phyloP scores from a whole-genome alignment of 2,113 vertebrate species.

The Glaucidium brasilianum region DNA sequence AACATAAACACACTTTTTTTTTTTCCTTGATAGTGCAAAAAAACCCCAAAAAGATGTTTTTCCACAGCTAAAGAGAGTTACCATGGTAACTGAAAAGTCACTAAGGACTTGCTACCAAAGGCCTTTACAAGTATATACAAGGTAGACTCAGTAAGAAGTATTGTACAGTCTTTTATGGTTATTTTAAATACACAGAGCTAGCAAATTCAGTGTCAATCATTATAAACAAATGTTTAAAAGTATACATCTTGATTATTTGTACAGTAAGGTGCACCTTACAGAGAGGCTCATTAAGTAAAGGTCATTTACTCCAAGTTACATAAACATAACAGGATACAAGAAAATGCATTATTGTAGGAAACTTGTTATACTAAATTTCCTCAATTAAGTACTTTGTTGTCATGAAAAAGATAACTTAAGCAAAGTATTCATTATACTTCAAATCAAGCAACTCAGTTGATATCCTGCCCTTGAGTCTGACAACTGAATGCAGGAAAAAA shows the following conservation, averaged over 20 bases:
- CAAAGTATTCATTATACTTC: background rate
- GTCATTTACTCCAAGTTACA: background rate
- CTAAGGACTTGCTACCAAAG: slow-evolving; percentile 30
- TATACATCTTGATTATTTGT: background rate
- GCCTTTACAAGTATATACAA: slow-evolving; percentile 13
- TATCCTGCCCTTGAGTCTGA: background rate
- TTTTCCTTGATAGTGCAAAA: background rate
- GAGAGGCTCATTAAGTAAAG: background rate
- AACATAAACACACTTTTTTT: background rate
- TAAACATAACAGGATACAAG: background rate
- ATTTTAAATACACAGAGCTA: background rate
- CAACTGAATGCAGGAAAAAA: background rate
- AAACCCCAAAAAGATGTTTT: background rate
- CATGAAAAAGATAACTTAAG: background rate
- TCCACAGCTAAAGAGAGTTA: slow-evolving; percentile 28
- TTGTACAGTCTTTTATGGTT: slow-evolving; percentile 11
- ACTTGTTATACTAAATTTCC: background rate
- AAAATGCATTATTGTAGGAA: background rate
- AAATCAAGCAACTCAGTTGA: background rate
- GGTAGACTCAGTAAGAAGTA: background rate
- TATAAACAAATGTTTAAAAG: background rate
- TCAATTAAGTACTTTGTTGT: background rate
- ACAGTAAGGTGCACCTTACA: background rate
- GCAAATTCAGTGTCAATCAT: background rate
- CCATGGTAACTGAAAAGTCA: slow-evolving; percentile 56